Conservation (phyloP, 2,888 invertebrate species). For the Lochmaea capreae region DNA sequence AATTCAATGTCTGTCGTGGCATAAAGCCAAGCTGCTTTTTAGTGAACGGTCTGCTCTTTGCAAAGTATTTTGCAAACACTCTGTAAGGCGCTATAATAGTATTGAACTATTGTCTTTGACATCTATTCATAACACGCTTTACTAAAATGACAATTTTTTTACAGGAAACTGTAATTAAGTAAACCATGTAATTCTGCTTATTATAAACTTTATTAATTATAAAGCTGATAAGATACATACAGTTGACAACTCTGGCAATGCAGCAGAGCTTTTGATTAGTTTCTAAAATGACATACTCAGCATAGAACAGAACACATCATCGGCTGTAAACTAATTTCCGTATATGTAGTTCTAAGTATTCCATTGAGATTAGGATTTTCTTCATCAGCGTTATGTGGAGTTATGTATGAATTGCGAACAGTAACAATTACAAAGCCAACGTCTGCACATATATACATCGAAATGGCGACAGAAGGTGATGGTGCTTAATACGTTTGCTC, state of each 20-base stretch:
- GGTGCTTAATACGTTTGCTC: slow-evolving; percentile 2
- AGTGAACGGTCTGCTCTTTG: too few species aligned
- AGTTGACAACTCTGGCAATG: slow-evolving; percentile 42
- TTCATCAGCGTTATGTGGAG: slow-evolving; percentile 10
- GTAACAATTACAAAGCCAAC: slow-evolving; percentile 7
- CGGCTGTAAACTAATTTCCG: slow-evolving; percentile 52
- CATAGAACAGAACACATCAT: slow-evolving; percentile 43
- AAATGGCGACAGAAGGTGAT: background rate
- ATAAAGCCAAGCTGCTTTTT: too few species aligned
- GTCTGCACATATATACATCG: background rate
- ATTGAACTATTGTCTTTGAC: too few species aligned
- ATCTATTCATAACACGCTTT: too few species aligned
- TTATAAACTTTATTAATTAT: slow-evolving; percentile 53
- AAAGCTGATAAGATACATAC: slow-evolving; percentile 42
- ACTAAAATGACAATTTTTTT: too few species aligned
- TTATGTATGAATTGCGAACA: slow-evolving; percentile 11
- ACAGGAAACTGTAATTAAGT: too few species aligned
- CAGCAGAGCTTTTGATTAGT: slow-evolving; percentile 51
- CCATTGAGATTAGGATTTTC: slow-evolving; percentile 30
- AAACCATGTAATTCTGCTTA: slow-evolving; percentile 30
- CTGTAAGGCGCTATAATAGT: too few species aligned
- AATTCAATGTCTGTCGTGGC: too few species aligned
- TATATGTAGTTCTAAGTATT: slow-evolving; percentile 46
- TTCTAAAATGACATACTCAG: slow-evolving; percentile 50
- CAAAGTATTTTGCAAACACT: too few species aligned